Percentiles rank a stretch among this genome's conserved stretches.
Evolutionary conservation across 2,113 vertebrate genomes (phyloP).

Genomic region (Anolis carolinensis): DNA sequence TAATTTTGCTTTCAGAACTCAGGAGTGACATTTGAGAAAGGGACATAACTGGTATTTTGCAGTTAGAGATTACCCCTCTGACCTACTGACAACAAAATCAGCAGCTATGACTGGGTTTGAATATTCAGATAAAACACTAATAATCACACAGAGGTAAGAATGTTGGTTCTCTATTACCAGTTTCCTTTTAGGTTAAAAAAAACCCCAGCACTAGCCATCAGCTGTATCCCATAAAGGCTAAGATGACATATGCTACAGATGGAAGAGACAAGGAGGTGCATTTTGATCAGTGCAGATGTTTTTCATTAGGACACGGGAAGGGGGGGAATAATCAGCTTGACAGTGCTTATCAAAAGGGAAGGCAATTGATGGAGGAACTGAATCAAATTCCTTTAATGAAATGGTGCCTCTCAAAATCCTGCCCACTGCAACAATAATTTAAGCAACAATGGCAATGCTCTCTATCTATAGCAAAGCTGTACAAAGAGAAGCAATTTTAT

Average conservation of each 20-base stretch:
- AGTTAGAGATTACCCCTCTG: slow-evolving; percentile 8
- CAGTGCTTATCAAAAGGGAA: background rate
- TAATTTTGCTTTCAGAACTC: background rate
- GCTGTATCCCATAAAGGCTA: background rate
- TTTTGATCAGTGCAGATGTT: background rate
- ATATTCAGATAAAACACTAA: background rate
- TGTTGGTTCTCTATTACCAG: background rate
- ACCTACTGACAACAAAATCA: background rate
- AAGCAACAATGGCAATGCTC: slow-evolving; percentile 10
- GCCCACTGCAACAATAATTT: background rate
- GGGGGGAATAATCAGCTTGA: background rate
- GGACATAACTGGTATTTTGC: background rate
- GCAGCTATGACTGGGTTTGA: background rate
- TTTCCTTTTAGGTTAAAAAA: background rate
- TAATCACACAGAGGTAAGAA: background rate
- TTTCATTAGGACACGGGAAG: background rate
- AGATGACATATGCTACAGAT: background rate
- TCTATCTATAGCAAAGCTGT: background rate
- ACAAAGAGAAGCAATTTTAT: slow-evolving; percentile 17
- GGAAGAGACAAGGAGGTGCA: background rate
- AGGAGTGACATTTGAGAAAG: background rate
- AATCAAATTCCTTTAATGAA: background rate
- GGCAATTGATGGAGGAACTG: slow-evolving; percentile 7
- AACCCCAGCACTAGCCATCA: background rate
- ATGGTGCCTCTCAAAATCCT: background rate